phyloP scores from a whole-genome alignment of 2,797 vertebrate genomes.

The Falco berigora region DNA sequence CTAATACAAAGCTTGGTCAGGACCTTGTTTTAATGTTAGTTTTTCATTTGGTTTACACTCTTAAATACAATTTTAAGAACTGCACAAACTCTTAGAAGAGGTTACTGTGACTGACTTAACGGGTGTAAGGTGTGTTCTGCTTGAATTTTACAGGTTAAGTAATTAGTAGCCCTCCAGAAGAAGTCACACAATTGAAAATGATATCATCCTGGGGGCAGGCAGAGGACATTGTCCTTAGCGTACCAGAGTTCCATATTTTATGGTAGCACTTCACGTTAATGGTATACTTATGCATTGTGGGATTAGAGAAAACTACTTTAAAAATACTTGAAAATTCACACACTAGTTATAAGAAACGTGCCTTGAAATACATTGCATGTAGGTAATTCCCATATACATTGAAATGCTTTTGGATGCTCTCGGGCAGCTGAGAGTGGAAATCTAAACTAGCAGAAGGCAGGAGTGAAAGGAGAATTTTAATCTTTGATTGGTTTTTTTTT shows the following conservation, averaged over 20 bases:
- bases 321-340: neutral
- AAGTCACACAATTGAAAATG: neutral
- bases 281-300: neutral
- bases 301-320: neutral
- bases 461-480: neutral
- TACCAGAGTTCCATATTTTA: neutral
- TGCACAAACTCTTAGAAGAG: neutral
- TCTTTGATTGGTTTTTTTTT: neutral
- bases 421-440: neutral
- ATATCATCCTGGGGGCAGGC: neutral
- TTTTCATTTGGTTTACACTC: neutral
- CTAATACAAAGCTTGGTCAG: neutral
- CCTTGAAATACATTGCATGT: rapidly evolving
- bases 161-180: neutral
- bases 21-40: neutral
- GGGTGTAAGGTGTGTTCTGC: neutral
- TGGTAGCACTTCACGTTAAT: neutral
- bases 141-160: neutral
- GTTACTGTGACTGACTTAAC: neutral
- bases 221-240: neutral
- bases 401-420: neutral
- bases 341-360: neutral
- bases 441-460: neutral
- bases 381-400: neutral
- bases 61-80: neutral